Percentiles rank a stretch among this genome's conserved stretches.
These are phyloP conservation scores for Tachycineta bicolor DNA, from an alignment of 2,113 vertebrate species.

Conservation along the genomic window DNA sequence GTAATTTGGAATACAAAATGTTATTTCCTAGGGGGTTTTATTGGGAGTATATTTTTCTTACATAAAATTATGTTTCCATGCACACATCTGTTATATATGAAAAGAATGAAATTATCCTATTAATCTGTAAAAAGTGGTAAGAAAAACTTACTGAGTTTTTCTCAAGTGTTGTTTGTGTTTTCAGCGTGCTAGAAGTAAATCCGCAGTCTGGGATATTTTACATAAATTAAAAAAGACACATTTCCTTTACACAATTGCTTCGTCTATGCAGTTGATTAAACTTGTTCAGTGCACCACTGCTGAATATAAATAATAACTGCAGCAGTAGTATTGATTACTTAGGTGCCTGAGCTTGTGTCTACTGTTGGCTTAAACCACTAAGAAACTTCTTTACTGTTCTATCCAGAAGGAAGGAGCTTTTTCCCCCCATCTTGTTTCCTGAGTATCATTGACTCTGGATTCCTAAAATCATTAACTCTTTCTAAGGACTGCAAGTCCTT, in stretches of 20 bases:
- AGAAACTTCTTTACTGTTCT: conserved; percentile 22
- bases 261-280: neutral
- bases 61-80: neutral
- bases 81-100: neutral
- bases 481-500: neutral
- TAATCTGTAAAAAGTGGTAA: neutral
- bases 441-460: conserved; percentile 31
- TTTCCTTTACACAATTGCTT: neutral
- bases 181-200: neutral
- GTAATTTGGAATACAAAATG: neutral
- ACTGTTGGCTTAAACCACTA: neutral
- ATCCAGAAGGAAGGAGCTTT: neutral
- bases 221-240: neutral
- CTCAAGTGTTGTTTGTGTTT: neutral
- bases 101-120: neutral
- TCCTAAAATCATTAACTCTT: conserved; percentile 26
- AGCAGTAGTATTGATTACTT: conserved; percentile 46
- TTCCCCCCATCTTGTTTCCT: neutral
- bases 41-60: neutral
- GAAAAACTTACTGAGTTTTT: too few relatives aligned
- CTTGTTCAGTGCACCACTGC: neutral
- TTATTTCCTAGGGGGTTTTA: neutral
- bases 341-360: neutral
- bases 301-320: conserved; percentile 46
- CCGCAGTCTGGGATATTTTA: neutral